Evolutionary conservation across 2,888 invertebrate species (phyloP), one percentile per base, ranked within the genome.

Genomic region (Cryptus viduatorius): DNA sequence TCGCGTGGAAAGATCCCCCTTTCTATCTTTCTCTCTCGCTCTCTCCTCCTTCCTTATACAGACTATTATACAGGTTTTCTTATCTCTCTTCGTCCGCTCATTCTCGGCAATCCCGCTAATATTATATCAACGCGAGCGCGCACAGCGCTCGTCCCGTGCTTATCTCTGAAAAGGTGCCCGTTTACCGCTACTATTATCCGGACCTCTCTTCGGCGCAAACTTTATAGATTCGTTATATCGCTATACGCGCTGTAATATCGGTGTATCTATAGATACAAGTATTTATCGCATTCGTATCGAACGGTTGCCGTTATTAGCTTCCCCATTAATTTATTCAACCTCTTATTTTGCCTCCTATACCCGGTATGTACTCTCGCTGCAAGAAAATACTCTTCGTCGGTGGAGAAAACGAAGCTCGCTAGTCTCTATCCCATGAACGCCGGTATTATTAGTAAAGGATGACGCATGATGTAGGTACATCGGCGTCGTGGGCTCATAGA

Each of bases 51-150:
- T 84, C 83, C 84, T 76, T 78, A 78, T 83, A 75, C 76, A 76
- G 69, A 76, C 78, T 82, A 82, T 84, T 78, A 78, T 79, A 75
- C 82, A 79, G 82, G 78, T 82, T 78, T 46, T 64, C 76, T 64
- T 65, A 53, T 82, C 61, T 53, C 79, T 76, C 72, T 64, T 19
- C 50, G 29, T 67, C 44, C 72, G 46, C 83, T 44, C 53, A 59
- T 76, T 88, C 85, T 82, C 73, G 83, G 86, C 86, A 89, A 88
- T 87, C 88, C 88, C 82, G 85, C 84, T 86, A 86, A 86, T 87
- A 89, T 89, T 86, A 83, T 85, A 79, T 86, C 85, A 84, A 79
- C 84, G 83, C 79, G 64, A 42, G 83, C 61, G 83, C 56, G 59
- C 77, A 71, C 76, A 46, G 19, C 73, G 59, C 53, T 64, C 69